Evolutionary conservation across 1,140 invertebrate species (phyloP).

Genomic region (Wiebesia pumilae): DNA sequence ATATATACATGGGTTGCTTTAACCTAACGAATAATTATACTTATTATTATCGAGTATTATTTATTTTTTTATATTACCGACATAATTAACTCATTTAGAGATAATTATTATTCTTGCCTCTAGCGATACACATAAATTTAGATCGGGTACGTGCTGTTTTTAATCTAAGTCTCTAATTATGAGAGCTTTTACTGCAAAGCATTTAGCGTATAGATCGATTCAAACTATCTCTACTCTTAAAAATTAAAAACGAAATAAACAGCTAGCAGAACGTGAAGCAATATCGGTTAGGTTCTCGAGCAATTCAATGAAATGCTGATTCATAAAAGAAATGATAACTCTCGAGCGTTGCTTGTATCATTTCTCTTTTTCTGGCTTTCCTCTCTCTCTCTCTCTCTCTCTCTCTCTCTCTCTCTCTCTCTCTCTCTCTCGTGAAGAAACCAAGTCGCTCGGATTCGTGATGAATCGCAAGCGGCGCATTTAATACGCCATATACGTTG

Average conservation of each 20-base stretch:
- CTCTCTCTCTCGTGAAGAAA: background rate
- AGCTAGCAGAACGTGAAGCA: slow-evolving; percentile 14
- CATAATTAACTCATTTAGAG: background rate
- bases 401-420: slow-evolving; percentile 1
- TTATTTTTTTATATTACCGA: background rate
- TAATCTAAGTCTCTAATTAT: background rate
- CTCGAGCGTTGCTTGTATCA: slow-evolving; percentile 9
- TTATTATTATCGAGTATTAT: background rate
- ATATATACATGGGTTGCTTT: background rate
- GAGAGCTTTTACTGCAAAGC: background rate
- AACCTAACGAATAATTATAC: background rate
- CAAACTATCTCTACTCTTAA: background rate
- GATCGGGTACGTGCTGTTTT: background rate
- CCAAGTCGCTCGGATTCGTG: slow-evolving; percentile 4
- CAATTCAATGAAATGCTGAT: slow-evolving; percentile 17
- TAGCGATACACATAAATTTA: background rate
- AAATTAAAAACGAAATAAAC: slow-evolving; percentile 1
- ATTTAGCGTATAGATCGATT: slow-evolving; percentile 1
- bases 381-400: slow-evolving; percentile 6
- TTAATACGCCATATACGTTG: background rate
- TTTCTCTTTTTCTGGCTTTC: background rate
- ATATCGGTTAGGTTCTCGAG: slow-evolving; percentile 20
- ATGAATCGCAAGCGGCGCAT: slow-evolving; percentile 28
- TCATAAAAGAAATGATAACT: slow-evolving; percentile 31
- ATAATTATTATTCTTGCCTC: background rate